Percentiles rank a stretch among this genome's conserved stretches.
Conservation (phyloP, 2,888 invertebrate genomes). For the Drosophila cyrtoloma region DNA sequence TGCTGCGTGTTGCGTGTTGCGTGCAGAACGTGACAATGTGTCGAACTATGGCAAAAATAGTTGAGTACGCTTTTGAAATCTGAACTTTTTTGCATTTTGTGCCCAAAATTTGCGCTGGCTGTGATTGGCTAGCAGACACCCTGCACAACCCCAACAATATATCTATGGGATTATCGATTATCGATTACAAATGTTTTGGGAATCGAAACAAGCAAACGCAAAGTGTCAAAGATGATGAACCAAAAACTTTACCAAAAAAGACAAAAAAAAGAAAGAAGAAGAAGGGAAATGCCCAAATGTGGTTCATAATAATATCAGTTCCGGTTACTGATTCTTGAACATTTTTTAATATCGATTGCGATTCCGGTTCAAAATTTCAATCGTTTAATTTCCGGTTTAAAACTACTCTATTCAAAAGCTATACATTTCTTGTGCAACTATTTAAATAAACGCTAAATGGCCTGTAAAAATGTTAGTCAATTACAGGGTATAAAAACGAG, state of each 20-base stretch:
- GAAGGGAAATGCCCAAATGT: neutral
- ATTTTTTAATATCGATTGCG: neutral
- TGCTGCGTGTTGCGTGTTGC: neutral
- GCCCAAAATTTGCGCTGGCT: neutral
- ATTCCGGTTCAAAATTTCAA: neutral
- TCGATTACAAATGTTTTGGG: neutral
- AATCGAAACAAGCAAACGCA: too few relatives aligned
- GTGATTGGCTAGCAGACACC: neutral
- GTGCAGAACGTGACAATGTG: conserved; percentile 37
- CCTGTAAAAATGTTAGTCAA: neutral
- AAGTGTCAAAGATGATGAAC: too few relatives aligned
- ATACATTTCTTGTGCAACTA: neutral
- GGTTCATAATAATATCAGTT: neutral
- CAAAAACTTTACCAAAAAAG: too few relatives aligned
- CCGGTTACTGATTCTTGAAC: neutral
- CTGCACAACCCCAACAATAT: neutral
- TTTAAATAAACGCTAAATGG: neutral
- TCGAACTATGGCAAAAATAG: conserved; percentile 28
- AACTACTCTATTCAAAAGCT: too few relatives aligned
- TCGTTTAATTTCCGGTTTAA: neutral
- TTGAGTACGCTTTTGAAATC: conserved; percentile 32
- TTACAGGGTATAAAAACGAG: conserved; percentile 35
- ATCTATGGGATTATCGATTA: neutral
- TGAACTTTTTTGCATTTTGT: conserved; percentile 34
- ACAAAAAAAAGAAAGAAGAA: too few relatives aligned